Percentiles rank a stretch among this genome's conserved stretches.
Conservation (phyloP, 2,888 invertebrate species). For the Ophonus ardosiacus region DNA sequence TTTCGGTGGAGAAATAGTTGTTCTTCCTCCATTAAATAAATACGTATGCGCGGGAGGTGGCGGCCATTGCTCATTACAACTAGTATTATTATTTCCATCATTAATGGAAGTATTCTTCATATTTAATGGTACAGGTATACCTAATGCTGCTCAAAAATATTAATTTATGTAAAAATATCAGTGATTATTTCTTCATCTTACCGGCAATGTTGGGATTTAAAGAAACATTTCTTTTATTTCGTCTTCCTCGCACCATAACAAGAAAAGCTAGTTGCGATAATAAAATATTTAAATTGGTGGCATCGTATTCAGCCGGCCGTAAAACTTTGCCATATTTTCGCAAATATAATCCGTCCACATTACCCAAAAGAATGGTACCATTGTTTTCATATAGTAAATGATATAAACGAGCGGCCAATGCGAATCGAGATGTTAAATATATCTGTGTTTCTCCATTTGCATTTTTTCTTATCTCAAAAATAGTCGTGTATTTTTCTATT, state of each 20-base stretch:
- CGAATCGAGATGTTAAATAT: conserved; percentile 72
- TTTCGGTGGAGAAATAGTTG: conserved; percentile 73
- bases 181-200: conserved; percentile 66
- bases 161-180: not conserved
- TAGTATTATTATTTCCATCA: conserved; percentile 26
- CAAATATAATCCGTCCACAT: conserved; percentile 71
- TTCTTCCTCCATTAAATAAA: conserved; percentile 64
- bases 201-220: conserved; percentile 77
- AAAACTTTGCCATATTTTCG: conserved; percentile 71
- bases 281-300: conserved; percentile 72
- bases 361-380: conserved; percentile 70
- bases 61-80: conserved; percentile 67
- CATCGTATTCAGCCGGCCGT: conserved; percentile 71
- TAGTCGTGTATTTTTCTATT: conserved; percentile 75
- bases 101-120: conserved; percentile 64
- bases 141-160: conserved; percentile 69
- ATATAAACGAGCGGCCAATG: conserved; percentile 73
- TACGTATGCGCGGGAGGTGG: conserved; percentile 68
- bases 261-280: conserved; percentile 72
- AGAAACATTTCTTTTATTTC: conserved; percentile 75
- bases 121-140: conserved; percentile 69
- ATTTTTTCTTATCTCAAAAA: conserved; percentile 71
- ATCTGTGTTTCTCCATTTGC: conserved; percentile 70
- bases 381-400: conserved; percentile 71
- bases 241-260: conserved; percentile 71